Percentiles rank a stretch among this genome's conserved stretches.
Conservation (phyloP, 2,797 vertebrate species). For the Hylomyscus alleni region DNA sequence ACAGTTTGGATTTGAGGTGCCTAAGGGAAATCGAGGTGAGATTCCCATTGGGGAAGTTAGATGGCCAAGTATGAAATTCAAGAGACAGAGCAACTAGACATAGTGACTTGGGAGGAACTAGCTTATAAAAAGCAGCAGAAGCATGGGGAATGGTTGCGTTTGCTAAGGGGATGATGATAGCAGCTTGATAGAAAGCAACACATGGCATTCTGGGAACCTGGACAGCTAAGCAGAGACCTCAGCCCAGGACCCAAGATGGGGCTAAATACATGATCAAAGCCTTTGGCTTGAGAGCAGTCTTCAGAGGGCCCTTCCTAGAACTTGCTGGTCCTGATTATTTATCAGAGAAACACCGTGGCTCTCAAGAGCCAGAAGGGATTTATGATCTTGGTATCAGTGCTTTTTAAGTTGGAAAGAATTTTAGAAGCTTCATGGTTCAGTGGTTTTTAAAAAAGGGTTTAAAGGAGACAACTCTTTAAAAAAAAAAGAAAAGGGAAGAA, state of each 20-base stretch:
- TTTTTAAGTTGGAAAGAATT: slow-evolving; percentile 68
- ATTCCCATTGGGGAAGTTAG: background rate
- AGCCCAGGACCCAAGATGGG: fast-evolving
- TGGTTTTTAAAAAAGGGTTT: slow-evolving; percentile 31
- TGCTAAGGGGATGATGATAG: background rate
- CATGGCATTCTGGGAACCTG: fast-evolving
- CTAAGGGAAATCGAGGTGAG: slow-evolving; percentile 23
- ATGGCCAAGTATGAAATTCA: background rate
- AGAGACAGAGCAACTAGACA: background rate
- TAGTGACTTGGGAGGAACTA: background rate
- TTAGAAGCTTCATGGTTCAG: slow-evolving; percentile 63
- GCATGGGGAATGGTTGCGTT: background rate
- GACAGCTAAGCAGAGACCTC: background rate
- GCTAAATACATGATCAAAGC: background rate
- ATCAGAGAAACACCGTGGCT: slow-evolving; percentile 43
- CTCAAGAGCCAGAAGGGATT: slow-evolving; percentile 65
- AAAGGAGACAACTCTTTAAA: background rate
- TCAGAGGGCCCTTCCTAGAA: background rate
- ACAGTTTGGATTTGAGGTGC: slow-evolving; percentile 64
- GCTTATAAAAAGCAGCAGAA: background rate
- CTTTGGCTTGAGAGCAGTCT: background rate
- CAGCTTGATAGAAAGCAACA: background rate
- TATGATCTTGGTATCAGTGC: slow-evolving; percentile 49
- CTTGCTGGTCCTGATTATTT: background rate
- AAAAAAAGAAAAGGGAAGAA: background rate